phyloP scores from a whole-genome alignment of 2,113 vertebrate genomes.

The Caranx ignobilis region DNA sequence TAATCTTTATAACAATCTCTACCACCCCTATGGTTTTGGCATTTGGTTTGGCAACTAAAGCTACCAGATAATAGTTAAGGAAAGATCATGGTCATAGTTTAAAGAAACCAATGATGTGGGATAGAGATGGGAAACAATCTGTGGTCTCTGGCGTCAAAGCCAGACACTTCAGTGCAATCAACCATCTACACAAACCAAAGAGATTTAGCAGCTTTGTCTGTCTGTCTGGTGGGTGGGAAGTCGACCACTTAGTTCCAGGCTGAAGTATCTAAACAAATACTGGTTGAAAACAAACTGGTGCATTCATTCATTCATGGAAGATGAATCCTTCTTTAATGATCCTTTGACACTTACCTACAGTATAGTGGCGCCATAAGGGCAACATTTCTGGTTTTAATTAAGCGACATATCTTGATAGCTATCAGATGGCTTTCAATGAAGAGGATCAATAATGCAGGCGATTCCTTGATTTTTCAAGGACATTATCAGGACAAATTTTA shows the following conservation, averaged over 20 bases:
- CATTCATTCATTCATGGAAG: neutral
- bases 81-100: constrained; percentile 10
- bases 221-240: too few species aligned
- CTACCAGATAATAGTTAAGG: neutral
- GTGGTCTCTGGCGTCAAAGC: constrained; percentile 10
- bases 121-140: neutral
- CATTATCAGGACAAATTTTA: too few species aligned
- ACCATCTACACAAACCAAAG: neutral
- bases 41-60: constrained; percentile 18
- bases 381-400: neutral
- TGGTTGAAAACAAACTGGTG: neutral
- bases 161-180: neutral
- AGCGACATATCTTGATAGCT: neutral
- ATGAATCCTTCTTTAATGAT: neutral
- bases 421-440: neutral
- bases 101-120: constrained; percentile 5
- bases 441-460: too few species aligned
- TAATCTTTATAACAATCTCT: neutral
- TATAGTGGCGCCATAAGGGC: neutral
- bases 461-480: too few species aligned
- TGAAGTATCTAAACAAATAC: neutral
- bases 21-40: constrained; percentile 1
- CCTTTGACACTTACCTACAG: neutral
- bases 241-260: neutral
- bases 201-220: neutral